Evolutionary conservation across 2,888 invertebrate genomes (phyloP).

Genomic region (Rotaria sp.): DNA sequence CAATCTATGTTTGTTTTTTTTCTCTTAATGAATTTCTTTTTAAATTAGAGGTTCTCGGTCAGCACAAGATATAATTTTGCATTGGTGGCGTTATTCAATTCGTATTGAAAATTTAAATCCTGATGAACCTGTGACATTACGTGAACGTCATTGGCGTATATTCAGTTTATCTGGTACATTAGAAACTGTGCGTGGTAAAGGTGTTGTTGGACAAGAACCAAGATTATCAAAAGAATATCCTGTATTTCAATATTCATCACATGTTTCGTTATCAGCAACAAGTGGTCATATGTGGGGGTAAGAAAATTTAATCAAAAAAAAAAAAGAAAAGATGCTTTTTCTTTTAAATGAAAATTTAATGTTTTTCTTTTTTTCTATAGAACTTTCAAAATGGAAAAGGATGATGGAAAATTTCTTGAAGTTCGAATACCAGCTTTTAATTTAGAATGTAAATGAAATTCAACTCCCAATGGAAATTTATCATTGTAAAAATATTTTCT

Average conservation of each 20-base stretch:
- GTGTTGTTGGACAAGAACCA: constrained; percentile 92
- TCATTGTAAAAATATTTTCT: not conserved
- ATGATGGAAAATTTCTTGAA: constrained; percentile 91
- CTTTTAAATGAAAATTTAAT: not conserved
- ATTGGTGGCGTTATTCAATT: constrained; percentile 91
- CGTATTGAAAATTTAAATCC: constrained; percentile 81
- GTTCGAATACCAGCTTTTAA: constrained; percentile 95
- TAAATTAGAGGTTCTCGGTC: not conserved
- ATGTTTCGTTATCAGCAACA: constrained; percentile 89
- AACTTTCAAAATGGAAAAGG: constrained; percentile 89
- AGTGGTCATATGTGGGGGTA: constrained; percentile 86
- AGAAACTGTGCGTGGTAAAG: constrained; percentile 80
- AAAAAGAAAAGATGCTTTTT: not conserved
- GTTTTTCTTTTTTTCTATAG: constrained; percentile 62
- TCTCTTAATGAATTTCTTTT: not conserved
- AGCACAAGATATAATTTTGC: not conserved
- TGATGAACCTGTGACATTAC: constrained; percentile 73
- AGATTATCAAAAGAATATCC: constrained; percentile 76
- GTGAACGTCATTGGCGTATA: constrained; percentile 96
- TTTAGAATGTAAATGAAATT: constrained; percentile 77
- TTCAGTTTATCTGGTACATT: constrained; percentile 78
- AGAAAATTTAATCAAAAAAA: not conserved
- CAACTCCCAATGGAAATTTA: not conserved
- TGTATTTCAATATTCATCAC: constrained; percentile 94
- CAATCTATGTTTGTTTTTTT: not conserved